Evolutionary conservation across 1,140 invertebrate species (phyloP), one percentile per base, ranked within the genome.

Genomic region (Drosophila pseudoobscura): DNA sequence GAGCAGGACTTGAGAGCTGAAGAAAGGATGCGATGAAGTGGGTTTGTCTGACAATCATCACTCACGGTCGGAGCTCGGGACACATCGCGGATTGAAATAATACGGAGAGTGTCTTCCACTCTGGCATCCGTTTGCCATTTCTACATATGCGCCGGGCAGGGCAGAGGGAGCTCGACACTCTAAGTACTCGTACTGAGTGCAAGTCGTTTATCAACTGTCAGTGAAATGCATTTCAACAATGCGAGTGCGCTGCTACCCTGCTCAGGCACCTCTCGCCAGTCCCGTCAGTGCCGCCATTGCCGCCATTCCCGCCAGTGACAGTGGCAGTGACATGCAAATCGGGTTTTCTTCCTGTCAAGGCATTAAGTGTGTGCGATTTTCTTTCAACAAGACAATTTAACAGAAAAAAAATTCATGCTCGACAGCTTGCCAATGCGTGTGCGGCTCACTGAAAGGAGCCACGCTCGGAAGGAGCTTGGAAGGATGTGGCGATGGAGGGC

Each of bases 281-380:
- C n/a, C 22, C 29, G 13, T 3, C 31, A 17, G 17, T 17, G 17
- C 31, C 2, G 31, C 2, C 29, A 31, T 7, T 17, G 17, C 31
- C 2, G 31, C 2, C 29, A 31, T 7, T 31, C 7, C 24, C 45
- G 20, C 51, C 31, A 15, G 24, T 31, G 47, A 51, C 54, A 59
- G 49, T 55, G 50, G 51, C 63, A 61, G 69, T 58, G 72, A 58
- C 69, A 82, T 85, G 82, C 74, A 85, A 85, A 85, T 85, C 78
- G 82, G 68, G 68, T 87, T 87, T 75, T 59, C 73, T 63, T 31
- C 9, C 52, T 69, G 66, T 53, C 66, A 49, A 52, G 68, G 62
- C 80, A 87, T 80, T 80, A 84, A 85, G 80, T 87, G 82, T 80
- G 57, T 85, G 80, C 82, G 82, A 85, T 82, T 85, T 85, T 80